Conservation (phyloP, 2,888 invertebrate species). For the Erebia aethiops region DNA sequence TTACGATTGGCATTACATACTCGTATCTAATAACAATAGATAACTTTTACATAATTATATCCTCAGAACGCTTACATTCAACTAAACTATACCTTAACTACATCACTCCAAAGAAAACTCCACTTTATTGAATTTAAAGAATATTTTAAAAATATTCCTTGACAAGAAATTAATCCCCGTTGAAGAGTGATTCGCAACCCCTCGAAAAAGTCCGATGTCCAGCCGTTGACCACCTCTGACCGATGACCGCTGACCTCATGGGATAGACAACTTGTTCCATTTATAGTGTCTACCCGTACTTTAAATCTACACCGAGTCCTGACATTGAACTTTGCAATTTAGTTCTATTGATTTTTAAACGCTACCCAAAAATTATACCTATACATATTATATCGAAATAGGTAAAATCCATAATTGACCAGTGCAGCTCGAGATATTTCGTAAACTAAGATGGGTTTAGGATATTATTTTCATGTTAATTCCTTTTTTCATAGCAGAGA, state of each 20-base stretch:
- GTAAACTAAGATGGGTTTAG: too few relatives aligned
- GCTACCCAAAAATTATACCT: not conserved
- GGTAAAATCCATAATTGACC: not conserved
- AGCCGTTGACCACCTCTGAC: constrained; percentile 78
- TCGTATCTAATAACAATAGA: too few relatives aligned
- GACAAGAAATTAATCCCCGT: constrained; percentile 53
- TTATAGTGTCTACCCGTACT: not conserved
- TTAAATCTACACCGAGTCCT: constrained; percentile 29
- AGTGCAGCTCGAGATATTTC: too few relatives aligned
- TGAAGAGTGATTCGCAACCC: constrained; percentile 66
- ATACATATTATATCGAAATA: not conserved
- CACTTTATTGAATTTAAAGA: not conserved
- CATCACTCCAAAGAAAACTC: not conserved
- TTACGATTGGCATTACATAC: too few relatives aligned
- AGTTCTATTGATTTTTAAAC: constrained; percentile 21
- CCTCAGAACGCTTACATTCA: too few relatives aligned
- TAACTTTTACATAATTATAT: too few relatives aligned
- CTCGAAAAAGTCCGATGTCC: constrained; percentile 49
- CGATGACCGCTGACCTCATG: constrained; percentile 70
- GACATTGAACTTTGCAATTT: constrained; percentile 59
- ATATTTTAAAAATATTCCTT: constrained; percentile 28
- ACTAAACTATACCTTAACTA: too few relatives aligned
- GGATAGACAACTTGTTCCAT: constrained; percentile 60
- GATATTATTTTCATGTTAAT: too few relatives aligned
- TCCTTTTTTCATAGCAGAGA: too few relatives aligned